Evolutionary conservation across 2,113 vertebrate genomes (phyloP), one percentile per base, ranked within the genome.

Genomic region (Solea senegalensis): DNA sequence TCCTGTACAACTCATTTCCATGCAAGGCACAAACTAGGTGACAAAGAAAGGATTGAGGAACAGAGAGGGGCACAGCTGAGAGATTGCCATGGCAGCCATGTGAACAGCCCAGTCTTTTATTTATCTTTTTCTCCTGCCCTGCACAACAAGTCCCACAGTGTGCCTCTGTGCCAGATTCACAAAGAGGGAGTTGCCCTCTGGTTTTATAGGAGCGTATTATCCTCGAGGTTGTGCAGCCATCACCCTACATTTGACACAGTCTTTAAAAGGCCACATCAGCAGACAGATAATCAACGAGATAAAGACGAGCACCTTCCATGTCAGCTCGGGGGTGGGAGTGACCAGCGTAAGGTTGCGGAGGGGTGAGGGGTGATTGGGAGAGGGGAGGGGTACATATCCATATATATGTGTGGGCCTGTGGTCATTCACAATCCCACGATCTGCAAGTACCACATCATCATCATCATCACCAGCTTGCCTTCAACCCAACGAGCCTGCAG

Each of bases 191-290:
- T 74, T 52, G 65, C 56, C 74, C 79, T 72, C 12, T n/a, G 8
- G 54, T 81, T 76, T 82, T 87, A 82, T 87, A 86, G 88, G 76
- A 86, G 70, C 56, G 53, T 72, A 71, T 34, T 34, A 34, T 76
- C 63, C 76, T 85, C 71, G 88, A 76, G 65, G 68, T 72, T 59
- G 65, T 55, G 59, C 83, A 14, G 76, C 67, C 64, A 70, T 54
- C 61, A 26, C 56, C 78, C 79, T 84, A 71, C 69, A 77, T 78
- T 87, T 74, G 70, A 72, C 80, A 53, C 92, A 91, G 89, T 89
- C 93, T 94, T 93, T 93, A 92, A 92, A 92, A 90, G 88, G 93
- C 92, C 95, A 94, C 93, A 94, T 95, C 95, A 96, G 61, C 81
- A 81, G 65, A 66, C 62, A 79, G 92, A 93, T 89, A 89, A 89